These are phyloP conservation scores for Origma solitaria DNA, from an alignment of 2,113 vertebrate genomes.

Conservation along the genomic window DNA sequence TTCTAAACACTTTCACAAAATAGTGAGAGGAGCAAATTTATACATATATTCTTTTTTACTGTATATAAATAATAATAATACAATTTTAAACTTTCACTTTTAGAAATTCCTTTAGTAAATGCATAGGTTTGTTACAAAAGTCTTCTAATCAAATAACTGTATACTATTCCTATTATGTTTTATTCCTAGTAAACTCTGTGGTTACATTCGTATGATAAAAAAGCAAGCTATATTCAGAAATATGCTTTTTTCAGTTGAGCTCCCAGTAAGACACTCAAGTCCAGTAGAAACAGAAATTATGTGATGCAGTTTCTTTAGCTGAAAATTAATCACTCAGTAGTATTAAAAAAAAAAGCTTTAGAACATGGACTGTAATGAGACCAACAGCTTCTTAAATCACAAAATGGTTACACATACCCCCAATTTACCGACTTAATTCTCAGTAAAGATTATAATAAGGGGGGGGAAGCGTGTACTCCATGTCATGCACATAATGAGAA, in stretches of 20 bases:
- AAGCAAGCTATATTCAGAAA: constrained; percentile 29
- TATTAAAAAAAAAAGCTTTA: not conserved
- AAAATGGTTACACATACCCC: not conserved
- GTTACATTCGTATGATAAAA: constrained; percentile 56
- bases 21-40: constrained; percentile 33
- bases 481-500: not conserved
- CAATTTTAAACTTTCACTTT: constrained; percentile 44
- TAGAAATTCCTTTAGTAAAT: constrained; percentile 58
- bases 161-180: constrained; percentile 12
- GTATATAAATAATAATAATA: constrained; percentile 47
- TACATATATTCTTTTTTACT: constrained; percentile 17
- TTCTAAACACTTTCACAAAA: constrained; percentile 39
- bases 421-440: not conserved
- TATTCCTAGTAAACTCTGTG: constrained; percentile 12
- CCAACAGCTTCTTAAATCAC: not conserved
- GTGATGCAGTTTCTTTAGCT: not conserved
- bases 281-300: not conserved
- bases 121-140: constrained; percentile 58
- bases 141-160: constrained; percentile 24
- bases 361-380: not conserved
- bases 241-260: not conserved
- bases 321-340: not conserved
- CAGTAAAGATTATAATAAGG: not conserved
- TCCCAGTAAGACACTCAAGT: not conserved
- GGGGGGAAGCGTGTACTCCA: not conserved